Conservation (phyloP, 2,113 vertebrate species). For the Trichomycterus rosablanca region DNA sequence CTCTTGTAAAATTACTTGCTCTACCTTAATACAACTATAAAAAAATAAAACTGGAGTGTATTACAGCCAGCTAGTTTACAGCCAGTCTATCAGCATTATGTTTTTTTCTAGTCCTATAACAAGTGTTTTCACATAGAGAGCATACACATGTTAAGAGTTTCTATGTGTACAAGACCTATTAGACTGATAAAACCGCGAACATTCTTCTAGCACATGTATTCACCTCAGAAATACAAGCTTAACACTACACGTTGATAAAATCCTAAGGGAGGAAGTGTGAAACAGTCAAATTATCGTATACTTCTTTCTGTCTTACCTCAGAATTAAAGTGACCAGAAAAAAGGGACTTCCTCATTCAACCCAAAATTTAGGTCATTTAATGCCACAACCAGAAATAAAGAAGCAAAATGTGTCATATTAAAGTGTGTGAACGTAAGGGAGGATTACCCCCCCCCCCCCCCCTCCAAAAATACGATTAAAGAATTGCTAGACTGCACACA, state of each 20-base stretch:
- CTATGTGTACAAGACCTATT: too few species aligned
- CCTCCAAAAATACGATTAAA: too few species aligned
- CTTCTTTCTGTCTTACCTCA: neutral
- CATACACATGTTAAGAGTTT: too few species aligned
- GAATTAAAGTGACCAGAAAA: neutral
- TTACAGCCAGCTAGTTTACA: neutral
- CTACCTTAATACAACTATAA: too few species aligned
- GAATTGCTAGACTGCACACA: too few species aligned
- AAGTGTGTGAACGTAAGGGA: too few species aligned
- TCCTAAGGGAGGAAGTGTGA: slow-evolving; percentile 13
- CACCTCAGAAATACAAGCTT: neutral
- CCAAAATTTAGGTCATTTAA: too few species aligned
- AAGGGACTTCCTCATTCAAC: neutral
- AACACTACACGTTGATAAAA: neutral
- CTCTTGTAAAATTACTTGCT: neutral
- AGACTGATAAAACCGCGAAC: neutral
- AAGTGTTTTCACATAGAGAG: neutral
- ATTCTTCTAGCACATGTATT: neutral
- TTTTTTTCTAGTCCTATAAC: neutral
- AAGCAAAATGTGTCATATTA: too few species aligned
- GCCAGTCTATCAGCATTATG: too few species aligned
- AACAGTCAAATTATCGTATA: slow-evolving; percentile 5
- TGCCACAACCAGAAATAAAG: too few species aligned
- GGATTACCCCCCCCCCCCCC: too few species aligned
- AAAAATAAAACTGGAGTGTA: neutral